These are phyloP conservation scores for Erythrocercus mccallii DNA, from an alignment of 2,113 vertebrate species.

Conservation along the genomic window DNA sequence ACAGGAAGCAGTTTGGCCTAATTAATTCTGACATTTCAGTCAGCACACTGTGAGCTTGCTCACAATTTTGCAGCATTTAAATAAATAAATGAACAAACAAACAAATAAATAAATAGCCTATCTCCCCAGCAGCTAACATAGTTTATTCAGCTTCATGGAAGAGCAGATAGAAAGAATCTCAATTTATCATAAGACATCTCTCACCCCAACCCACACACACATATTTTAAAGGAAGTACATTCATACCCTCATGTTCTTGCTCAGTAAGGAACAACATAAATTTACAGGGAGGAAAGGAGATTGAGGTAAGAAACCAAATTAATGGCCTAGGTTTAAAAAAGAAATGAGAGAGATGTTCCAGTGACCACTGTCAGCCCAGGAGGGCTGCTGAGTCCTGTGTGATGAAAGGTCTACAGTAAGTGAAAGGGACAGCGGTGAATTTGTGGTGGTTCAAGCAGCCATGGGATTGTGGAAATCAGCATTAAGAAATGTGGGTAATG, in stretches of 20 bases:
- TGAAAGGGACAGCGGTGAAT: slow-evolving; percentile 24
- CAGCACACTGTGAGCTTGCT: neutral
- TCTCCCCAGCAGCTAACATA: neutral
- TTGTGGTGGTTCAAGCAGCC: neutral
- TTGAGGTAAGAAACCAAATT: slow-evolving; percentile 11
- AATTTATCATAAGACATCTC: neutral
- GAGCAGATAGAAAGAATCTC: neutral
- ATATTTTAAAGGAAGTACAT: neutral
- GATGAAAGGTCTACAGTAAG: slow-evolving; percentile 12
- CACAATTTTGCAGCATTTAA: neutral
- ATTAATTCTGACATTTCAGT: slow-evolving; percentile 50
- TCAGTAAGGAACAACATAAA: neutral
- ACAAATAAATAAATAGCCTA: neutral
- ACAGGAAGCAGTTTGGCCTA: slow-evolving; percentile 27
- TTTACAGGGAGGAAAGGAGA: neutral
- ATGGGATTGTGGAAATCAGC: slow-evolving; percentile 41
- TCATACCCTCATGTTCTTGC: neutral
- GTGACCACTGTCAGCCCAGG: slow-evolving; percentile 1
- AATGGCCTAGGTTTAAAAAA: neutral
- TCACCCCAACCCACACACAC: neutral
- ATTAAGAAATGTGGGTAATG: slow-evolving; percentile 58
- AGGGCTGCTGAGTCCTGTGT: neutral
- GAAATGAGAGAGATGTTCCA: neutral
- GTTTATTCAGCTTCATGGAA: neutral
- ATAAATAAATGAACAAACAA: slow-evolving; percentile 22